Evolutionary conservation across 2,888 invertebrate species (phyloP), one percentile per base, ranked within the genome.

Genomic region (Lepeophtheirus nordmannii): DNA sequence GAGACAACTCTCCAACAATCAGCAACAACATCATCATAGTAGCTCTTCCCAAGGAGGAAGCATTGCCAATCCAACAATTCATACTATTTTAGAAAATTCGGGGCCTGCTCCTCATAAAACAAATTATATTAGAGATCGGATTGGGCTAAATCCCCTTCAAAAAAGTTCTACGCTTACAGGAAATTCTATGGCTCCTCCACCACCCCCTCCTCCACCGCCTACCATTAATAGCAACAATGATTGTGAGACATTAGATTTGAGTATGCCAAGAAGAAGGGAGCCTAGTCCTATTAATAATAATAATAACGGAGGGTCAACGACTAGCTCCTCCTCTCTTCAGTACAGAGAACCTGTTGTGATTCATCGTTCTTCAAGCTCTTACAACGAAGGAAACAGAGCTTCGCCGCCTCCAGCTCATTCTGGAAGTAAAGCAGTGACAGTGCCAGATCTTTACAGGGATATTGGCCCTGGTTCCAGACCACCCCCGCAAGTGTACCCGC

Each of bases 231-330:
- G 62, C 12, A 69, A 70, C 41, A 72, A 72, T 56, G 74, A 75
- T 46, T 82, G 83, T 2, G 80, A 81, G 68, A 86, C 85, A 0
- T 77, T 87, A 0, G 87, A 88, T 73, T 77, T 87, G 69, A 86
- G 86, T 72, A 83, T 87, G 67, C 67, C 67, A 14, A 87, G 86
- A 75, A 84, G 72, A 65, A 57, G 67, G 12, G 68, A 68, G 40
- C 37, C 63, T n/a, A 46, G 46, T 14, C 56, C 63, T 23, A 30
- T 53, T 30, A 20, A 14, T 17, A 46, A 46, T 17, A 20, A 14
- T 17, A 46, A 46, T 17, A 30, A 30, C 7, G 30, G 30, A 30
- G 30, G 30, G 5, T 17, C 23, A 14, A 10, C 56, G 12, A 9
- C 20, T 10, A 20, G 61, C 38, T n/a, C 53, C 53, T 37, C 63